A percentile compares a stretch with the other conserved stretches of the same genome.
phyloP scores from a whole-genome alignment of 2,113 vertebrate species.

The Eubucco bourcierii region DNA sequence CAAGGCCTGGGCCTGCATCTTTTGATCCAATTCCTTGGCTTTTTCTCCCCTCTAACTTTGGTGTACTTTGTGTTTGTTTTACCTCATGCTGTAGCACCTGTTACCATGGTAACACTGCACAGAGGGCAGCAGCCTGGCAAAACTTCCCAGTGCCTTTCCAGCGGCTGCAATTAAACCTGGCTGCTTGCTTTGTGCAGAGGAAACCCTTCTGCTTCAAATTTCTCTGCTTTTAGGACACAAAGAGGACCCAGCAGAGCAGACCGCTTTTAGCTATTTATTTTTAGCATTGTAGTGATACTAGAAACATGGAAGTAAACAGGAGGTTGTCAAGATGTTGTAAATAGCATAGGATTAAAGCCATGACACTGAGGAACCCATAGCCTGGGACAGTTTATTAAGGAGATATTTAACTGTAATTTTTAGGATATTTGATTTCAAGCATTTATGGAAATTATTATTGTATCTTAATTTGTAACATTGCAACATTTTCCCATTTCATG shows the following conservation, averaged over 20 bases:
- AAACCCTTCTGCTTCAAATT: slow-evolving; percentile 32
- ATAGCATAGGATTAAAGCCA: slow-evolving; percentile 71
- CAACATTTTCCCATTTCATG: slow-evolving; percentile 30
- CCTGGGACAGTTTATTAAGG: slow-evolving; percentile 30
- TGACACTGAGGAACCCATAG: slow-evolving; percentile 43
- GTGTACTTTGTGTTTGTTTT: slow-evolving; percentile 44
- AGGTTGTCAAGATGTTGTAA: slow-evolving; percentile 76
- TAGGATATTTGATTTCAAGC: slow-evolving; percentile 60
- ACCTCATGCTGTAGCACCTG: not conserved
- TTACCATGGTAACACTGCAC: slow-evolving; percentile 46
- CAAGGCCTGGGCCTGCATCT: not conserved
- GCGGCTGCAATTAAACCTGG: slow-evolving; percentile 53
- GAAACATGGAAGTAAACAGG: slow-evolving; percentile 79
- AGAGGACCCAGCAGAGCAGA: slow-evolving; percentile 65
- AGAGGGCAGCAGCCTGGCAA: slow-evolving; percentile 27
- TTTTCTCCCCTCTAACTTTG: slow-evolving; percentile 15
- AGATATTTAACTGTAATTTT: slow-evolving; percentile 49
- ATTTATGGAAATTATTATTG: slow-evolving; percentile 58
- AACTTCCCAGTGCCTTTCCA: slow-evolving; percentile 24
- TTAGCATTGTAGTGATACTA: slow-evolving; percentile 74
- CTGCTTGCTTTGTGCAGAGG: not conserved
- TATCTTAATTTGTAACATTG: slow-evolving; percentile 40
- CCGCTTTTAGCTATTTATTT: slow-evolving; percentile 78
- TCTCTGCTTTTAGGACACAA: slow-evolving; percentile 66
- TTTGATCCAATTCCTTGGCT: not conserved